Evolutionary conservation across 1,140 invertebrate species (phyloP).

Genomic region (Drosophila seguyi): DNA sequence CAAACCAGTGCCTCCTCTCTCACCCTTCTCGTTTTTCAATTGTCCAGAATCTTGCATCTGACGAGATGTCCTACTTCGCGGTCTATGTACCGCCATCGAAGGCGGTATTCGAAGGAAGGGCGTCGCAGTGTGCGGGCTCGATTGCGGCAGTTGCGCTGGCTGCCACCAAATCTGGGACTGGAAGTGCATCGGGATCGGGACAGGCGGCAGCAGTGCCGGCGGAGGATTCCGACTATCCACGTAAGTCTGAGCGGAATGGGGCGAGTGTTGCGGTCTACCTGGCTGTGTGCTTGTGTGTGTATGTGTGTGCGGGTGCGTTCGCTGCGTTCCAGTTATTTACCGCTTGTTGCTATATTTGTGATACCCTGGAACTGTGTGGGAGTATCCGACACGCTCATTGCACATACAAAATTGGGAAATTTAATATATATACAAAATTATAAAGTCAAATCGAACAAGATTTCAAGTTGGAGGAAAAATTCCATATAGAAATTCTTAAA

Average conservation of each 20-base stretch:
- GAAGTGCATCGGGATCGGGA: not conserved
- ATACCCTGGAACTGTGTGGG: conserved; percentile 5
- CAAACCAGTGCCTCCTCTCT: not conserved
- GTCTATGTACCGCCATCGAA: conserved; percentile 70
- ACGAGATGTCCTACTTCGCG: conserved; percentile 65
- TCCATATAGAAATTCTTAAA: not conserved
- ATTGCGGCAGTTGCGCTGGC: conserved; percentile 57
- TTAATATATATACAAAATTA: too few relatives aligned
- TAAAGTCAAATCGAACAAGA: too few relatives aligned
- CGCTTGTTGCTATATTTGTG: conserved; percentile 33
- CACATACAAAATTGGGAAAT: not conserved
- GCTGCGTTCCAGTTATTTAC: conserved; percentile 26
- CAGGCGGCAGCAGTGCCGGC: not conserved
- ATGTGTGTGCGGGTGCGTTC: conserved; percentile 5
- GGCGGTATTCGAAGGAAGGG: conserved; percentile 59
- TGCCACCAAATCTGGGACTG: not conserved
- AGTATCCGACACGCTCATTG: not conserved
- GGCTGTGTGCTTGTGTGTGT: not conserved
- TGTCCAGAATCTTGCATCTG: conserved; percentile 12
- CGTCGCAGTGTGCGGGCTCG: conserved; percentile 57
- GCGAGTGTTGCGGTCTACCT: not conserved
- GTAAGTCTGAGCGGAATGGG: conserved; percentile 45
- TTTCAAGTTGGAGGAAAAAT: too few relatives aligned
- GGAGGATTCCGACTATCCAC: conserved; percentile 69
- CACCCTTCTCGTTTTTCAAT: not conserved